Base-by-base conservation (phyloP, 2,113 vertebrate genomes). In the Ophthalmolycus amberensis region DNA sequence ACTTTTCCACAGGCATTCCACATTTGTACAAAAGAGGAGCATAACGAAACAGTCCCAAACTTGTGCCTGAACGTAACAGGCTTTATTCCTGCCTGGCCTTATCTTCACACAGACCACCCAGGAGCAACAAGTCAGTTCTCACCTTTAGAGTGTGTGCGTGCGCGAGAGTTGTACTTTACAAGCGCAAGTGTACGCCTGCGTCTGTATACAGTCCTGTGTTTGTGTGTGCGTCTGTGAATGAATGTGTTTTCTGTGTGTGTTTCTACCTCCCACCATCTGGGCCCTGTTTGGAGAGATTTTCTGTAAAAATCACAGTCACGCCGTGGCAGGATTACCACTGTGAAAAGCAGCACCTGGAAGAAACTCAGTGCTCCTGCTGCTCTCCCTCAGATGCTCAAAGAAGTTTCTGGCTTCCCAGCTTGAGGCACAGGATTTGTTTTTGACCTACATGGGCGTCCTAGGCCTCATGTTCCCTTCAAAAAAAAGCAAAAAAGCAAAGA, bases 311-410 rank as follows among this genome's bases (percentile, higher is more conserved):
- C 89, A 84, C 88, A 91, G 91, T 93, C 89, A 92, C 90, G 85
- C 85, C 79, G 87, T 85, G 89, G 93, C 87, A 93, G 91, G 93
- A 93, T 92, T 93, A 93, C 89, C 86, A 89, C 87, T 80, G 87
- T 93, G 91, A 91, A 91, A 91, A 88, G 90, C 83, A 90, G 85
- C 91, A 93, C 93, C 91, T 94, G 90, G 92, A 92, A 92, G 89
- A 82, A 91, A 84, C 88, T 82, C 80, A 1, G 69, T 81, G 83
- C 91, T 92, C 79, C 85, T 82, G 87, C 83, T 91, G 75, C 67
- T 80, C 78, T 82, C 46, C 85, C 76, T 91, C 85, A 88, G 87
- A 90, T 85, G 87, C 92, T 94, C 86, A 92, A 90, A 89, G 88
- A 92, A 80, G 89, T 90, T 88, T 86, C 88, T 89, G 88, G 88